Evolutionary conservation across 2,113 vertebrate genomes (phyloP).

Genomic region (Pavo muticus): DNA sequence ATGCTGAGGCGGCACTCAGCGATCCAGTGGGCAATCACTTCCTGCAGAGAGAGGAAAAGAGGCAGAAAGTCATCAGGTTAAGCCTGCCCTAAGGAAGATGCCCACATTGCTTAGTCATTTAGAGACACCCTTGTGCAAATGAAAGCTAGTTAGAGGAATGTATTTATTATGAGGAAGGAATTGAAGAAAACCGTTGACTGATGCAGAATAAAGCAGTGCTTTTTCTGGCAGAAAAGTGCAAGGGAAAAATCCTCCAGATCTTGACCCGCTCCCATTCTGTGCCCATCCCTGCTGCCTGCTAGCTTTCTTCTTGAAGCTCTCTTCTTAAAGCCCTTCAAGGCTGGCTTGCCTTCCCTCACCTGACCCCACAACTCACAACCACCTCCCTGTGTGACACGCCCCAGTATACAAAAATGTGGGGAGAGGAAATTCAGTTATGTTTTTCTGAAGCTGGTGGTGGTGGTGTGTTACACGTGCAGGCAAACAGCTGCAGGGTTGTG

Average conservation of each 20-base stretch:
- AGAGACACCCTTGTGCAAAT: not conserved
- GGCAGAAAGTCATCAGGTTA: not conserved
- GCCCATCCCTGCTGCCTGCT: not conserved
- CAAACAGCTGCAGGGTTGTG: not conserved
- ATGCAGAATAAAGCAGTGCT: not conserved
- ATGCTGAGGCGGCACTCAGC: constrained; percentile 91
- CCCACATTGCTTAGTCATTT: not conserved
- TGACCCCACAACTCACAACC: fast-evolving
- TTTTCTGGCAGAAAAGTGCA: not conserved
- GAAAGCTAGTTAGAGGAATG: not conserved
- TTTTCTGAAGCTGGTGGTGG: not conserved
- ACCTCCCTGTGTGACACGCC: not conserved
- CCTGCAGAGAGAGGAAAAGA: constrained; percentile 70
- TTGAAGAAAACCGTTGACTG: not conserved
- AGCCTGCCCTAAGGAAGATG: too few relatives aligned
- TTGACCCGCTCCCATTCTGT: not conserved
- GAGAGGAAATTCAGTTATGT: not conserved
- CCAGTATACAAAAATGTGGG: fast-evolving
- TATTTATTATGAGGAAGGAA: not conserved
- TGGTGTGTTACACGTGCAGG: not conserved
- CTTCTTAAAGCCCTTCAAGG: not conserved
- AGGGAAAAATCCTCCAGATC: not conserved
- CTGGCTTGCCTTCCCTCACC: not conserved
- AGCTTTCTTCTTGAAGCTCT: fast-evolving
- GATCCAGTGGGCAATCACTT: constrained; percentile 93